Conservation (phyloP, 92 coral and sea anemone species). For the Virgularia gustaviana region DNA sequence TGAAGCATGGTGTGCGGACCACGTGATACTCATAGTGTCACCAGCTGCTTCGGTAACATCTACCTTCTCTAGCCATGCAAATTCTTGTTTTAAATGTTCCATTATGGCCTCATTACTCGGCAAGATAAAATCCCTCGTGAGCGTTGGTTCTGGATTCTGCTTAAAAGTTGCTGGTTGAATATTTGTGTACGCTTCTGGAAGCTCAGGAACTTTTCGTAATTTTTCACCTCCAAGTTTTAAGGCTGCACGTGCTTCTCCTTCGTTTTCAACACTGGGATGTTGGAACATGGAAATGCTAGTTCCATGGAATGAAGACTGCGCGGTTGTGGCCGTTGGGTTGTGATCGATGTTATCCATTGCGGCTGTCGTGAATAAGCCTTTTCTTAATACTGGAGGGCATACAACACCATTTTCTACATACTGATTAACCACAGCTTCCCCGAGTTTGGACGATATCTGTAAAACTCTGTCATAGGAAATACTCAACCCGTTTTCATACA, state of each 20-base stretch:
- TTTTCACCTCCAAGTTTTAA: constrained; percentile 40
- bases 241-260: constrained; percentile 47
- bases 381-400: constrained; percentile 51
- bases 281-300: constrained; percentile 47
- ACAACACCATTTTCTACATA: constrained; percentile 50
- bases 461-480: constrained; percentile 57
- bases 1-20: constrained; percentile 58
- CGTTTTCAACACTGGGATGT: constrained; percentile 26
- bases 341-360: constrained; percentile 61
- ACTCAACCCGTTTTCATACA: constrained; percentile 46
- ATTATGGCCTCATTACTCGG: constrained; percentile 1
- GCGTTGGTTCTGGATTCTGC: constrained; percentile 14
- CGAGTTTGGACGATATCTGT: constrained; percentile 44
- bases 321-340: constrained; percentile 59
- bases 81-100: constrained; percentile 4
- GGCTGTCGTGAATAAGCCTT: constrained; percentile 53
- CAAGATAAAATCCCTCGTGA: constrained; percentile 37
- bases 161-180: constrained; percentile 44
- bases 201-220: constrained; percentile 40
- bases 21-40: constrained; percentile 36
- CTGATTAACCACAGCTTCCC: constrained; percentile 41
- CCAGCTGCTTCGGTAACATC: background rate
- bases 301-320: constrained; percentile 54
- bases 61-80: constrained; percentile 9
- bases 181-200: constrained; percentile 53